Evolutionary conservation across 2,888 invertebrate species (phyloP).

Genomic region (Steinernema scapterisci): DNA sequence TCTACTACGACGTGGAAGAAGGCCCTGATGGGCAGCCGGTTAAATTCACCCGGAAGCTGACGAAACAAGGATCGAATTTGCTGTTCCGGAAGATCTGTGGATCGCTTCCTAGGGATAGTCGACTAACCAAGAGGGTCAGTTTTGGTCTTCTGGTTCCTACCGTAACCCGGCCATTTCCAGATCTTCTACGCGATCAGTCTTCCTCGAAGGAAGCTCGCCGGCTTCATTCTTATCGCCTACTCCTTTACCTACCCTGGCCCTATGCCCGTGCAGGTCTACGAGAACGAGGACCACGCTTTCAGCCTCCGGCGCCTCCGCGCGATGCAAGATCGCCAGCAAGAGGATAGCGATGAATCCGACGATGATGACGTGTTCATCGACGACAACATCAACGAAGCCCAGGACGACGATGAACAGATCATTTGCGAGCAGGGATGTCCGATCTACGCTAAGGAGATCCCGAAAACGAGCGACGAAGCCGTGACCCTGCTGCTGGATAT

Average conservation of each 20-base stretch:
- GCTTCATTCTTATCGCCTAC: constrained; percentile 2
- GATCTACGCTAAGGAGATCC: constrained; percentile 8
- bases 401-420: neutral
- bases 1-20: neutral
- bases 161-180: neutral
- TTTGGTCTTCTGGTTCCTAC: neutral
- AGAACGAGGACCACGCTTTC: neutral
- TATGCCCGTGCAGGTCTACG: constrained; percentile 6
- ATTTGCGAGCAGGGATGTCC: neutral
- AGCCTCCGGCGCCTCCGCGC: neutral
- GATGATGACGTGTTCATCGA: constrained; percentile 22
- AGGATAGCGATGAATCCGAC: neutral
- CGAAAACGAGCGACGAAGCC: constrained; percentile 17
- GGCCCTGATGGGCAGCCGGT: neutral
- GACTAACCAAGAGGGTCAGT: neutral
- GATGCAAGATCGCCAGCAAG: neutral
- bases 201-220: neutral
- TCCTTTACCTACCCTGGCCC: constrained; percentile 16
- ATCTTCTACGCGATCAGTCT: constrained; percentile 14
- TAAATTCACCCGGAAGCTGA: neutral
- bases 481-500: neutral
- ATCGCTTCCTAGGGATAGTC: neutral
- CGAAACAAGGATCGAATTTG: neutral
- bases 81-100: constrained; percentile 3
- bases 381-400: neutral